These are phyloP conservation scores for Coryphaenoides rupestris DNA, from an alignment of 2,113 vertebrate genomes.

Conservation along the genomic window DNA sequence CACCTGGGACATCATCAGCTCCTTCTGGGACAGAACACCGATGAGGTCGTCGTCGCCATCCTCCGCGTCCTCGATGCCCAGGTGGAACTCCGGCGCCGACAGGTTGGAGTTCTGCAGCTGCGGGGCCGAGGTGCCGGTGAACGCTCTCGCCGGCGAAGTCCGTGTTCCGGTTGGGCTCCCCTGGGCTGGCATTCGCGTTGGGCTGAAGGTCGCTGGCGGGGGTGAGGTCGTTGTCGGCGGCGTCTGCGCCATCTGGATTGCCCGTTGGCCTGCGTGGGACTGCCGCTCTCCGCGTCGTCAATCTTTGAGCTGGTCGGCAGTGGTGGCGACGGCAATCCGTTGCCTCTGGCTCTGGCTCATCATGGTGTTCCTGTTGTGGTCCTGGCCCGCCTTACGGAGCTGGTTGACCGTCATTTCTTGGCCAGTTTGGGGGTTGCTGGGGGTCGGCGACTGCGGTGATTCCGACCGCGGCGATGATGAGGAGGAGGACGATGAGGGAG, in stretches of 20 bases:
- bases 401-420: conserved; percentile 95
- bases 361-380: conserved; percentile 87
- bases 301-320: too few species aligned
- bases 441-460: conserved; percentile 41
- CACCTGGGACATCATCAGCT: conserved; percentile 45
- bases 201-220: conserved; percentile 40
- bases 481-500: conserved; percentile 38
- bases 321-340: too few species aligned
- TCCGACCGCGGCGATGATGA: conserved; percentile 24
- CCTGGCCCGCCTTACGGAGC: conserved; percentile 91
- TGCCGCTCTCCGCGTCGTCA: conserved; percentile 38
- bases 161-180: conserved; percentile 4
- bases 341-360: conserved; percentile 52
- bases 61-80: conserved; percentile 54
- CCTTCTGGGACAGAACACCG: conserved; percentile 66
- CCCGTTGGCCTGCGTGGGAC: conserved; percentile 32
- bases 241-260: conserved; percentile 30
- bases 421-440: conserved; percentile 89
- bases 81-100: conserved; percentile 29
- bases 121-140: conserved; percentile 14
- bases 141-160: conserved; percentile 30
- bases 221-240: conserved; percentile 41
- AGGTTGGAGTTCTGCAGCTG: conserved; percentile 48
- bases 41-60: too few species aligned
- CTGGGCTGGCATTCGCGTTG: conserved; percentile 50